Evolutionary conservation across 2,113 vertebrate species (phyloP).

Genomic region (Embiotoca jacksoni): DNA sequence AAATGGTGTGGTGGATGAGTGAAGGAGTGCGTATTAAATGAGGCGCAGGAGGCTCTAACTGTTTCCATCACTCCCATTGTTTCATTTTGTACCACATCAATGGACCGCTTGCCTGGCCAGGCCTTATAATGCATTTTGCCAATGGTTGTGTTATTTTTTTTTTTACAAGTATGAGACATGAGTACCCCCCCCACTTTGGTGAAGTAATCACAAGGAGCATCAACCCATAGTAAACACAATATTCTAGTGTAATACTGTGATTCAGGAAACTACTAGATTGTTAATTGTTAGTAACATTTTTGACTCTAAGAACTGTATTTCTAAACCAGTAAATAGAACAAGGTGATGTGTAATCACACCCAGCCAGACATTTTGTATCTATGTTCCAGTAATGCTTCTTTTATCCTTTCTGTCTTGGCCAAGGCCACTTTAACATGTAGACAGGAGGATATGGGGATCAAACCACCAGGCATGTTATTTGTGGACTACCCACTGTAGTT

Average conservation of each 20-base stretch:
- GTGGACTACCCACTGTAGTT: neutral
- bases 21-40: constrained; percentile 28
- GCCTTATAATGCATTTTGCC: constrained; percentile 35
- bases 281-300: neutral
- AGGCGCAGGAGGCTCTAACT: constrained; percentile 32
- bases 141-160: constrained; percentile 68
- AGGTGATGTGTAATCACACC: neutral
- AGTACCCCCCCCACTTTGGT: constrained; percentile 46
- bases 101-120: constrained; percentile 18
- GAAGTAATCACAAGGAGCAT: constrained; percentile 45
- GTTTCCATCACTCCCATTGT: constrained; percentile 41
- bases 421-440: too few relatives aligned
- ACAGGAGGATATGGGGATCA: neutral
- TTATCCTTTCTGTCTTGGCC: neutral
- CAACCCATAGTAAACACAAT: constrained; percentile 21
- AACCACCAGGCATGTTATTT: constrained; percentile 9
- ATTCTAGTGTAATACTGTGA: constrained; percentile 8
- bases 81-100: constrained; percentile 31
- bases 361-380: neutral
- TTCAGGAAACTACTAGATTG: constrained; percentile 5
- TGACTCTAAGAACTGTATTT: neutral
- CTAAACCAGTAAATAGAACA: neutral
- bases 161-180: constrained; percentile 55
- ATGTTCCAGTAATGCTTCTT: neutral
- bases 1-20: neutral